phyloP scores from a whole-genome alignment of 2,888 invertebrate genomes.

The Furcula furcula region DNA sequence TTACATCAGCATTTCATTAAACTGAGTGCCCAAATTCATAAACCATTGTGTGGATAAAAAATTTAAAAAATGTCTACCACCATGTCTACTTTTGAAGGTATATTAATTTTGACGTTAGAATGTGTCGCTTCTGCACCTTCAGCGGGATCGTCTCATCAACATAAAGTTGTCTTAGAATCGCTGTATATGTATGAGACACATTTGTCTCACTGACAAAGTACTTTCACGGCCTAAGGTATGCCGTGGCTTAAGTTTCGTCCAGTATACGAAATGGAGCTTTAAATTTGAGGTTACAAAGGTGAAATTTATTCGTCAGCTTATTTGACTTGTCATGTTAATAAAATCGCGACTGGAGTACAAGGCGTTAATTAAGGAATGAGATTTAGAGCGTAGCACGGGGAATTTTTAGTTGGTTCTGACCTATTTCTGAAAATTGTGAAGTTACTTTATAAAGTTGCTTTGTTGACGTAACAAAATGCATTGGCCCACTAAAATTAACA shows the following conservation, averaged over 20 bases:
- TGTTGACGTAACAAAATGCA: neutral
- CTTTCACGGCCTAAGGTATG: constrained; percentile 49
- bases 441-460: neutral
- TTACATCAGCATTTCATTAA: no score
- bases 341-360: constrained; percentile 46
- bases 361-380: constrained; percentile 53
- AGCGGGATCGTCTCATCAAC: constrained; percentile 30
- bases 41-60: neutral
- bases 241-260: constrained; percentile 14
- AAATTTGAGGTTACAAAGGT: constrained; percentile 4
- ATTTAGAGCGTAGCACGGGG: constrained; percentile 34
- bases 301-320: constrained; percentile 2
- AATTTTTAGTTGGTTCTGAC: constrained; percentile 25
- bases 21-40: constrained; percentile 1
- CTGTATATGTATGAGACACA: constrained; percentile 51
- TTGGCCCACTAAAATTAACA: no score
- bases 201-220: constrained; percentile 59
- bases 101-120: constrained; percentile 16
- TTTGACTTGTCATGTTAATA: constrained; percentile 43
- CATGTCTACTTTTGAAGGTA: constrained; percentile 7
- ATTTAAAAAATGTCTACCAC: constrained; percentile 2
- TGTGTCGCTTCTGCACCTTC: constrained; percentile 29
- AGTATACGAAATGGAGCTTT: constrained; percentile 13
- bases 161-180: constrained; percentile 35
- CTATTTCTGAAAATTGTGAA: constrained; percentile 15